These are phyloP conservation scores for Apogon talboti DNA, from an alignment of 2,797 vertebrate species.

Conservation along the genomic window DNA sequence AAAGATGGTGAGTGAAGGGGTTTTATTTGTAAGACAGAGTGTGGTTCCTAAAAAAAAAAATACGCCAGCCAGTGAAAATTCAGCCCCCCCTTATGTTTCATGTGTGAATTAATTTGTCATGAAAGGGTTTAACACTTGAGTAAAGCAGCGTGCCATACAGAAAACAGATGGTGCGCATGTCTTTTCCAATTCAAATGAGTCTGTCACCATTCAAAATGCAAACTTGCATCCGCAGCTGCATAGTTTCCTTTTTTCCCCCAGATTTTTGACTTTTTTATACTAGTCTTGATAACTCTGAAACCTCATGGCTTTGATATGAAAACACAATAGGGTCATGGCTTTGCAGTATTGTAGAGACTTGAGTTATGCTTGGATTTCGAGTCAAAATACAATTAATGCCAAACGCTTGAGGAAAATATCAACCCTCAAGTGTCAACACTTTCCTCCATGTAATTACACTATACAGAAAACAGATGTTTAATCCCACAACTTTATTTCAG, in stretches of 20 bases:
- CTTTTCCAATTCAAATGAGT: conserved; percentile 15
- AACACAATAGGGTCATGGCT: not conserved
- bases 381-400: no score
- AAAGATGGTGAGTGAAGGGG: conserved; percentile 83
- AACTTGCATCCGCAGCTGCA: not conserved
- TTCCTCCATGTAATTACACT: not conserved
- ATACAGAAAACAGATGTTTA: not conserved
- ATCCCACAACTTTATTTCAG: not conserved
- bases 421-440: no score
- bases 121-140: not conserved
- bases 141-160: not conserved
- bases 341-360: not conserved
- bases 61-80: conserved; percentile 11
- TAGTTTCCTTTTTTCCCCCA: not conserved
- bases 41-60: not conserved
- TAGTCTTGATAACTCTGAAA: not conserved
- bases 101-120: not conserved
- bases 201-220: conserved; percentile 15
- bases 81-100: not conserved
- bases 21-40: conserved; percentile 1
- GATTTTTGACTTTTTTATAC: not conserved
- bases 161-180: not conserved
- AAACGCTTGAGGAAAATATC: no score
- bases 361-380: not conserved
- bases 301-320: not conserved